A percentile compares a stretch with the other conserved stretches of the same genome.
These are phyloP conservation scores for Arctocebus calabarensis DNA, from an alignment of 2,797 vertebrate genomes.

Conservation along the genomic window DNA sequence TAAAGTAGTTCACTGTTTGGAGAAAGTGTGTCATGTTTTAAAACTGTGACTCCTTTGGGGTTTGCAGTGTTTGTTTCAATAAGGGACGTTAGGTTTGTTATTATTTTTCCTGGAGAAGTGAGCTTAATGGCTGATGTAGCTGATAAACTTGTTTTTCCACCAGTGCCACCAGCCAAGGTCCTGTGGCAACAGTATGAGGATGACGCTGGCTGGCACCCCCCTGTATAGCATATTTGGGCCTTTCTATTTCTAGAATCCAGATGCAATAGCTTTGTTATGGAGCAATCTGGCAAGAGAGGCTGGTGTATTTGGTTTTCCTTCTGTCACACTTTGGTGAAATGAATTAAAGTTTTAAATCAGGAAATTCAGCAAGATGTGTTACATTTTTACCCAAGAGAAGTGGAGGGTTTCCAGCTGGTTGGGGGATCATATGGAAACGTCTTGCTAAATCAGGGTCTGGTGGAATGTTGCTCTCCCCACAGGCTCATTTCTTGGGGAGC, in stretches of 20 bases:
- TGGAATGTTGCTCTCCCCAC: constrained; percentile 69
- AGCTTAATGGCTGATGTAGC: constrained; percentile 6
- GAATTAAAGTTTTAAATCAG: constrained; percentile 63
- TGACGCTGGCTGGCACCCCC: not conserved
- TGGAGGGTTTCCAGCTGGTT: constrained; percentile 68
- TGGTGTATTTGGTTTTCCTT: not conserved
- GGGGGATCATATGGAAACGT: constrained; percentile 63
- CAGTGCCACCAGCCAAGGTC: not conserved
- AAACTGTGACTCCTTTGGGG: not conserved
- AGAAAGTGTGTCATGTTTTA: not conserved
- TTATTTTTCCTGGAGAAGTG: not conserved
- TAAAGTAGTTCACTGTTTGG: not conserved
- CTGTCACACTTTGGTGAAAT: not conserved
- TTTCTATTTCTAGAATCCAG: not conserved
- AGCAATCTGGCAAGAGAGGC: not conserved
- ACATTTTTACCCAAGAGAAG: constrained; percentile 69
- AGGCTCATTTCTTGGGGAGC: constrained; percentile 59
- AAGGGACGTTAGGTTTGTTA: not conserved
- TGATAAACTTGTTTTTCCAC: not conserved
- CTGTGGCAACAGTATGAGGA: not conserved
- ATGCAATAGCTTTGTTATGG: not conserved
- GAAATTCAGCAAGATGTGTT: not conserved
- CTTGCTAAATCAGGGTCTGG: constrained; percentile 78
- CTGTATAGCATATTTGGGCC: not conserved
- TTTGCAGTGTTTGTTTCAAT: constrained; percentile 9